Base-by-base conservation (phyloP, 2,113 vertebrate species). In the Anthoscopus minutus region DNA sequence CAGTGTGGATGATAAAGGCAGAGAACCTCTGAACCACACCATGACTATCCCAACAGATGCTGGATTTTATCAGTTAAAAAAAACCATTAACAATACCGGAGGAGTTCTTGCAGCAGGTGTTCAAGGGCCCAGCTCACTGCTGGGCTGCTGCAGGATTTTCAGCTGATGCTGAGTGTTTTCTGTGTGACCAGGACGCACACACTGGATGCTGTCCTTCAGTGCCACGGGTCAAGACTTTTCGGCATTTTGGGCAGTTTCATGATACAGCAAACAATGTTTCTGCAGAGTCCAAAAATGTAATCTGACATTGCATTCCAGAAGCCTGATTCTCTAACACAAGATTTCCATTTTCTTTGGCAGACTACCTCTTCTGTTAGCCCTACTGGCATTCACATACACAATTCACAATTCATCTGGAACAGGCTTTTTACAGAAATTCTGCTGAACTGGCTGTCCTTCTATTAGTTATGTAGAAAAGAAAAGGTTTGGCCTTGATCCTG, bases 401-500 rank as follows among this genome's bases (percentile, higher is more conserved):
- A 80, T 76, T 73, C 10, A 5, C 71, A 93, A 80, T 69, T 88
- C 91, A 91, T 80, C 74, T 93, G 89, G 81, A 94, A 89, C 54
- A 77, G 67, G 60, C 84, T 91, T 61, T 85, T 93, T 85, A 88
- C 74, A 91, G 84, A 85, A 91, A 91, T 93, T 80, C 90, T 89
- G 89, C 82, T 93, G 88, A 96, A 86, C 28, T 85, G 72, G 85
- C 93, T 70, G 50, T 83, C 66, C 77, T 94, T 83, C 93, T 86
- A 71, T 73, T 83, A 93, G 84, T 80, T 72, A 87, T 9, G 25
- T 42, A 72, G 58, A 76, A 37, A 81, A 92, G 53, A 93, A 88
- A 94, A 92, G 71, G 58, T 95, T 71, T 94, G 89, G 92, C 92
- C 88, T 96, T 24, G 4, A 86, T 89, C 88, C 88, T 95, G 81